phyloP scores from a whole-genome alignment of 2,797 vertebrate genomes.

The Premnoplex brunnescens region DNA sequence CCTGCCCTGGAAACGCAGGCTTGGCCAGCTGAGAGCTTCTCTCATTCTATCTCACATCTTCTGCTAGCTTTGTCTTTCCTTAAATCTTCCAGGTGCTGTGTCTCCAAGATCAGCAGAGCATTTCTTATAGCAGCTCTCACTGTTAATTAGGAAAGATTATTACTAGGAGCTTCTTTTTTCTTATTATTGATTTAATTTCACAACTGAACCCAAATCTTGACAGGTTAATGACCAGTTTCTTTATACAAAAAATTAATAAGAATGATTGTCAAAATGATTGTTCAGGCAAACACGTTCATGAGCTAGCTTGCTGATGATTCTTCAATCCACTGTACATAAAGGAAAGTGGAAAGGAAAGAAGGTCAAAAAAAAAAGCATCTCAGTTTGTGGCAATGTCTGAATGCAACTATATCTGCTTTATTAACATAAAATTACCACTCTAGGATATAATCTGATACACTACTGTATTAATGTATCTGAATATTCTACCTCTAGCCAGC shows the following conservation, averaged over 20 bases:
- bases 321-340: neutral
- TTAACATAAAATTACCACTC: neutral
- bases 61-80: neutral
- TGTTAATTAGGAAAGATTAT: neutral
- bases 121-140: neutral
- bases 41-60: neutral
- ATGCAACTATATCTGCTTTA: neutral
- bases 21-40: neutral
- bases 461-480: neutral
- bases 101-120: neutral
- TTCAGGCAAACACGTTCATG: neutral
- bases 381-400: neutral
- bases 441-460: neutral
- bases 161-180: neutral
- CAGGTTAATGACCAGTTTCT: neutral
- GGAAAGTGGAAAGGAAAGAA: neutral
- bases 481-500: neutral
- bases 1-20: neutral
- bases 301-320: neutral
- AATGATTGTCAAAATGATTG: neutral
- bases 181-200: neutral
- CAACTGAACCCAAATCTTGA: neutral
- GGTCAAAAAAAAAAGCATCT: neutral
- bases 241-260: neutral
- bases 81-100: neutral